Percentiles rank a stretch among this genome's conserved stretches.
Evolutionary conservation across 2,888 invertebrate species (phyloP).

Genomic region (Morpho helenor): DNA sequence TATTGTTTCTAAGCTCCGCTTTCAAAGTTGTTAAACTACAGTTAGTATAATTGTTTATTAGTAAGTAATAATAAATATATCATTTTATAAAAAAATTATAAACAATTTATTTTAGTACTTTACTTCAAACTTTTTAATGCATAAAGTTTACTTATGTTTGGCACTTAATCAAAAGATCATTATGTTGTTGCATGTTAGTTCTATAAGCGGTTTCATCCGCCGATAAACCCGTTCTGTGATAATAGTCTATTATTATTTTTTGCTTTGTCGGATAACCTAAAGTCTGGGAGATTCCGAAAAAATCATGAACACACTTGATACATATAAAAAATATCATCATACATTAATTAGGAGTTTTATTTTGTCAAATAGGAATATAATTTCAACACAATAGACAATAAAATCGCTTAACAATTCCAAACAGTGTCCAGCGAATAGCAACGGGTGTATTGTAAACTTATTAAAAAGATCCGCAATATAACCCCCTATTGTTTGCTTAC

Average conservation of each 20-base stretch:
- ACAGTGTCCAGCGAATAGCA: slow-evolving; percentile 4
- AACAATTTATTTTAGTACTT: background rate
- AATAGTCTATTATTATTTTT: slow-evolving; percentile 72
- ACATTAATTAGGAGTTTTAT: background rate
- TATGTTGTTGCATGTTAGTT: slow-evolving; percentile 51
- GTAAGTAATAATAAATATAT: too few relatives aligned
- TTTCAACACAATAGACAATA: slow-evolving; percentile 14
- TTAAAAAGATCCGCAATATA: slow-evolving; percentile 19
- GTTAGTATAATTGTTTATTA: too few relatives aligned
- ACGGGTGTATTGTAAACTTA: slow-evolving; percentile 13
- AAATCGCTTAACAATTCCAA: slow-evolving; percentile 6
- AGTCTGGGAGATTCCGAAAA: slow-evolving; percentile 31
- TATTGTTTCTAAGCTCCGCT: slow-evolving; percentile 1
- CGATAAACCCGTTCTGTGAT: slow-evolving; percentile 66
- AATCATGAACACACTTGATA: slow-evolving; percentile 28
- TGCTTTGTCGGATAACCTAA: slow-evolving; percentile 28
- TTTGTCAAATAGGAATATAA: slow-evolving; percentile 13
- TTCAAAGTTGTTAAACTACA: background rate
- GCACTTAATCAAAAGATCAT: slow-evolving; percentile 50
- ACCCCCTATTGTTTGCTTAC: slow-evolving; percentile 23
- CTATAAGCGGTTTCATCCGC: slow-evolving; percentile 52
- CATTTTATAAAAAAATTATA: too few relatives aligned
- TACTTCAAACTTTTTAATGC: background rate
- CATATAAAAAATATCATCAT: background rate
- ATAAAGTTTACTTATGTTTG: slow-evolving; percentile 35